These are phyloP conservation scores for Mionectes macconnelli DNA, from an alignment of 2,113 vertebrate species.

Conservation along the genomic window DNA sequence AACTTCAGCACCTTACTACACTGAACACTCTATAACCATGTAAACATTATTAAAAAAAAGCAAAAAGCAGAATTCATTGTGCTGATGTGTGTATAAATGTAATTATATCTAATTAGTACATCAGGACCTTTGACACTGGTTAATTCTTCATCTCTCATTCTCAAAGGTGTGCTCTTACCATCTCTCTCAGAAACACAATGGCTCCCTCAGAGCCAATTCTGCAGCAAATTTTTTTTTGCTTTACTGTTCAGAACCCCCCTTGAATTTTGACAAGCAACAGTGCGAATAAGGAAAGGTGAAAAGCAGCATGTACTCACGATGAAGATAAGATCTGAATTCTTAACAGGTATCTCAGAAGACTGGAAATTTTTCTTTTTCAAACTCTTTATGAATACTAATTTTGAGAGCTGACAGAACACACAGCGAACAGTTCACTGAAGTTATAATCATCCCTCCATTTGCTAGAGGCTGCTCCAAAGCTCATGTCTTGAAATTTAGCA, in stretches of 20 bases:
- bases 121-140: not conserved
- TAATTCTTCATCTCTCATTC: constrained; percentile 13
- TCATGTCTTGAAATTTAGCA: not conserved
- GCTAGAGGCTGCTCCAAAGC: constrained; percentile 5
- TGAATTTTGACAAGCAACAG: not conserved
- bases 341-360: not conserved
- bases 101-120: constrained; percentile 14
- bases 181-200: not conserved
- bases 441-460: not conserved
- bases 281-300: not conserved
- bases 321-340: not conserved
- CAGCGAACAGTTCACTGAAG: not conserved
- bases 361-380: not conserved
- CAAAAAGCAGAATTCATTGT: not conserved
- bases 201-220: not conserved
- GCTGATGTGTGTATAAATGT: not conserved
- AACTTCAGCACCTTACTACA: not conserved
- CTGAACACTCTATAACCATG: not conserved
- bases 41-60: not conserved
- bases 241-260: not conserved
- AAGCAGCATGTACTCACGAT: not conserved
- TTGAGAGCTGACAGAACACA: not conserved
- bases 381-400: not conserved
- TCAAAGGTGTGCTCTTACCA: not conserved
- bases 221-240: not conserved